phyloP scores from a whole-genome alignment of 1,140 invertebrate genomes.

The Papilio xuthus region DNA sequence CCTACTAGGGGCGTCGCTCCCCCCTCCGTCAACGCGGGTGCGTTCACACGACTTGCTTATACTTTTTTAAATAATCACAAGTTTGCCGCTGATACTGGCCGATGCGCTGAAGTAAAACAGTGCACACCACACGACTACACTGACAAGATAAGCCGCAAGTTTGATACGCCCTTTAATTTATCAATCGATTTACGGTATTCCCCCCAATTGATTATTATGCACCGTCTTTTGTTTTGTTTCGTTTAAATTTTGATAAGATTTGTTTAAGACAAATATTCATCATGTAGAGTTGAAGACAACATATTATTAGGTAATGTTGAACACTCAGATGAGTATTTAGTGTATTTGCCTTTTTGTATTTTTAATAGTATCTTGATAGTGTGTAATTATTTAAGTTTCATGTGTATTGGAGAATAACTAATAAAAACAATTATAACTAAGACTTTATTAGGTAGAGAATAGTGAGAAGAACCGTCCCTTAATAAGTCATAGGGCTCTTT shows the following conservation, averaged over 20 bases:
- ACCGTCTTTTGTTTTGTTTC: background rate
- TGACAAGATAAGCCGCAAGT: constrained; percentile 47
- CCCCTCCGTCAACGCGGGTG: constrained; percentile 67
- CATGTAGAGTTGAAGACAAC: background rate
- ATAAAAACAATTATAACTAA: no score
- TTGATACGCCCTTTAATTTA: constrained; percentile 37
- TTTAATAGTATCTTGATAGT: no score
- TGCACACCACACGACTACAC: constrained; percentile 57
- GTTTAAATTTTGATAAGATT: background rate
- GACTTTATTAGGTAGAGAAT: no score
- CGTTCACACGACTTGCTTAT: constrained; percentile 75
- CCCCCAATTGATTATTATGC: background rate
- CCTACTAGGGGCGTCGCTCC: constrained; percentile 75
- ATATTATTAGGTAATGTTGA: no score
- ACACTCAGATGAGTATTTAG: no score
- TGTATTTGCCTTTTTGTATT: no score
- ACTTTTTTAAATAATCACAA: constrained; percentile 77
- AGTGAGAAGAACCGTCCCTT: no score
- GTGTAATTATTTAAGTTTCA: no score
- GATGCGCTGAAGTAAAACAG: constrained; percentile 53
- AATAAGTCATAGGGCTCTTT: no score
- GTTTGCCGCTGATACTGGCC: constrained; percentile 62
- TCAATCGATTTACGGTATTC: constrained; percentile 34
- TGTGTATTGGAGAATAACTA: no score
- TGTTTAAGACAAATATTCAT: background rate